Evolutionary conservation across 2,797 vertebrate genomes (phyloP).

Genomic region (Clarias platycephalus): DNA sequence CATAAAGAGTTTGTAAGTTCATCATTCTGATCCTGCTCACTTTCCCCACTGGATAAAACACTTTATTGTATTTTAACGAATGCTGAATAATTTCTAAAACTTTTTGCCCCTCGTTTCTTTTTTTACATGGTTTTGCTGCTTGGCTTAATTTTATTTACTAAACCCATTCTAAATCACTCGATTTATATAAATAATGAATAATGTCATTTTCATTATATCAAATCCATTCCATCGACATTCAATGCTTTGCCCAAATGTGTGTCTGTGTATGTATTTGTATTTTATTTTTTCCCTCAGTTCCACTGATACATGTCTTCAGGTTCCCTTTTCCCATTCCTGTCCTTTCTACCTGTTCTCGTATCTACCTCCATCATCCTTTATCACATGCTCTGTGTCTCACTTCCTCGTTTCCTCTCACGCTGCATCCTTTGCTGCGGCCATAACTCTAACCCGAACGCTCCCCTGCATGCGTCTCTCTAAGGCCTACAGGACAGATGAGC

Average conservation of each 20-base stretch:
- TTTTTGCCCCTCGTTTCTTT: background rate
- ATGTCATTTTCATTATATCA: background rate
- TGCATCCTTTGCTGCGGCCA: slow-evolving; percentile 41
- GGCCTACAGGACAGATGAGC: slow-evolving; percentile 95
- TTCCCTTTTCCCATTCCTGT: background rate
- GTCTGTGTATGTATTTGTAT: background rate
- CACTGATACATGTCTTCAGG: slow-evolving; percentile 18
- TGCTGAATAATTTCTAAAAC: slow-evolving; percentile 18
- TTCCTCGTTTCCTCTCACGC: background rate
- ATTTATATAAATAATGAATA: slow-evolving; percentile 19
- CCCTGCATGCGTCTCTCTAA: slow-evolving; percentile 62
- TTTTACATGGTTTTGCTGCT: background rate
- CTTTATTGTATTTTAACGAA: background rate
- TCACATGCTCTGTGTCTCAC: background rate
- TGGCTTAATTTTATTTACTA: slow-evolving; percentile 26
- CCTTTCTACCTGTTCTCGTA: slow-evolving; percentile 1
- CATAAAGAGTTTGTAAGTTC: slow-evolving; percentile 91
- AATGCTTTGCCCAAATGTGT: background rate
- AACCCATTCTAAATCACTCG: slow-evolving; percentile 1
- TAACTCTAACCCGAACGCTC: slow-evolving; percentile 48
- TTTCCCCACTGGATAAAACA: background rate
- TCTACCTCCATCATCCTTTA: slow-evolving; percentile 31
- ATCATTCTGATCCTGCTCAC: background rate
- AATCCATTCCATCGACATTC: background rate
- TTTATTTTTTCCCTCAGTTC: slow-evolving; percentile 2